A percentile compares a stretch with the other conserved stretches of the same genome.
phyloP scores from a whole-genome alignment of 1,140 invertebrate species.

The Drosophila setifemur region DNA sequence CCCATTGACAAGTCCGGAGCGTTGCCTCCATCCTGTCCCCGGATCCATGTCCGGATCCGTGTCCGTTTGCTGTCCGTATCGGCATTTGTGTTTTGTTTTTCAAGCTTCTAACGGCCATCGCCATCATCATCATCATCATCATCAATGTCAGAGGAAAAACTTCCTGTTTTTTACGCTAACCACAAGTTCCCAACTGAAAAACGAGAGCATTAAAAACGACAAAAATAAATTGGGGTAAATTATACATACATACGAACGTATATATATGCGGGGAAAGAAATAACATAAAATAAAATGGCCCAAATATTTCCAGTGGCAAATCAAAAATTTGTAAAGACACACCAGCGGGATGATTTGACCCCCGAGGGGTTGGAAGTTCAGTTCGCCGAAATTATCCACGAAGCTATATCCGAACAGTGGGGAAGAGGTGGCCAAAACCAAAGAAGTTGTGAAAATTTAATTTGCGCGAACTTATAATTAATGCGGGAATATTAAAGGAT shows the following conservation, averaged over 20 bases:
- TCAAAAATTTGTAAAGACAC: slow-evolving; percentile 51
- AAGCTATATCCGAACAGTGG: slow-evolving; percentile 34
- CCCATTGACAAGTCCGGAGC: not conserved
- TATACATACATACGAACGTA: slow-evolving; percentile 22
- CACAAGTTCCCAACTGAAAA: slow-evolving; percentile 17
- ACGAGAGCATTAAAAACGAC: slow-evolving; percentile 49
- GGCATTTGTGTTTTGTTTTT: not conserved
- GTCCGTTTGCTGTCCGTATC: slow-evolving; percentile 3
- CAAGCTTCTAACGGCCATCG: not conserved
- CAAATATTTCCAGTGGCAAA: slow-evolving; percentile 56
- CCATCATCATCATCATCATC: slow-evolving; percentile 30
- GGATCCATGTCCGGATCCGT: too few species aligned
- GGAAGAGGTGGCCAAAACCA: not conserved
- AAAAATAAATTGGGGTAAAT: slow-evolving; percentile 72
- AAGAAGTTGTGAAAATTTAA: slow-evolving; percentile 30
- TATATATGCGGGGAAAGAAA: not conserved
- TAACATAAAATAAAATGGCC: slow-evolving; percentile 30
- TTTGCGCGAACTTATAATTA: slow-evolving; percentile 43
- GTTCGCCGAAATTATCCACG: slow-evolving; percentile 21
- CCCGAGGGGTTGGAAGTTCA: not conserved
- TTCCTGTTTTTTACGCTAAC: slow-evolving; percentile 34
- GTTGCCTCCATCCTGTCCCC: not conserved
- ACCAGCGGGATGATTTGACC: slow-evolving; percentile 49
- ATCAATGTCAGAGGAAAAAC: slow-evolving; percentile 30
- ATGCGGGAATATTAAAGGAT: slow-evolving; percentile 28